Evolutionary conservation across 2,888 invertebrate species (phyloP), one percentile per base, ranked within the genome.

Genomic region (Pandemis heparana): DNA sequence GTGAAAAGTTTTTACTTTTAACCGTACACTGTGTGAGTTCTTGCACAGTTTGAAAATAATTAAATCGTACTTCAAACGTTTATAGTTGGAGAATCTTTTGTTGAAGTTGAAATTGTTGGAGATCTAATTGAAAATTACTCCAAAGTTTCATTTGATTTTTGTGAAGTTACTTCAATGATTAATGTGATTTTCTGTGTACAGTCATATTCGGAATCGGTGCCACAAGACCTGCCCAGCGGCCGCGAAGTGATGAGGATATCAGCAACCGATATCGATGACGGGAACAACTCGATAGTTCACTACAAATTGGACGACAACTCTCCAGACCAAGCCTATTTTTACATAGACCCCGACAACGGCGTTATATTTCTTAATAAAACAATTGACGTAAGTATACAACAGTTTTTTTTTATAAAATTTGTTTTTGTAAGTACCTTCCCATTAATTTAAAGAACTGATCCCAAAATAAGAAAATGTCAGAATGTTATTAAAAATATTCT

Each of bases 211-310:
- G 97, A 97, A 90, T 97, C 97, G 76, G 97, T 98, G 80, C 97
- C 98, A 70, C 97, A 97, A 95, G 98, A 98, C 90, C 95, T 96
- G 80, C 94, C 95, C 75, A 95, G 96, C 75, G 96, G 95, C 16
- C 94, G 95, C 71, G 97, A 97, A 86, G 97, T 98, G 76, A 97
- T 98, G 97, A 95, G 97, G 86, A 97, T 98, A 87, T 98, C 98
- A 75, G 98, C 98, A 16, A 98, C 98, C 43, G 98, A 98, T 89
- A 97, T 98, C 79, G 99, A 99, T 85, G 97, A 98, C 84, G 98
- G 98, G 14, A 96, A 97, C 85, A 99, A 99, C 93, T 98, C 98
- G 74, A 96, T 96, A 80, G 96, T 99, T 12, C 95, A 96, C 77
- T 99, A 98, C 87, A 95, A 93, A 77, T 89, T 96, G 78, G 92